A percentile compares a stretch with the other conserved stretches of the same genome.
These are phyloP conservation scores for Hyles euphorbiae DNA, from an alignment of 1,140 invertebrate species.

Conservation along the genomic window DNA sequence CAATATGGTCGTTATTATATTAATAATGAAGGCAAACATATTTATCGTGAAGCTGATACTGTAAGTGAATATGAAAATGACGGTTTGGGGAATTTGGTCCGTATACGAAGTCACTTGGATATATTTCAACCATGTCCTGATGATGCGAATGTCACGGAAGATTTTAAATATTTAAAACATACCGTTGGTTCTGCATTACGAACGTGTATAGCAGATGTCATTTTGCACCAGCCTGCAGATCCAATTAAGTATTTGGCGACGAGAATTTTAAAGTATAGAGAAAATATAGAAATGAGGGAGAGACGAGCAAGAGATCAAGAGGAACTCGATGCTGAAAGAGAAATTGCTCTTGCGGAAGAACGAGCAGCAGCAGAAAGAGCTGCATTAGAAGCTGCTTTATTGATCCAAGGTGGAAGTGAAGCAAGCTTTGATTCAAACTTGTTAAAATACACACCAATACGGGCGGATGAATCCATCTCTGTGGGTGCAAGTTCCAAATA, in stretches of 20 bases:
- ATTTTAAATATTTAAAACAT: constrained; percentile 59
- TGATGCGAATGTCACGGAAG: constrained; percentile 55
- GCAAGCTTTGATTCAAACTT: constrained; percentile 61
- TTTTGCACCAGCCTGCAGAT: constrained; percentile 56
- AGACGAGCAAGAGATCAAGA: constrained; percentile 48
- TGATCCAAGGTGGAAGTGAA: constrained; percentile 50
- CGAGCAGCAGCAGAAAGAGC: constrained; percentile 45
- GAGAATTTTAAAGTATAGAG: constrained; percentile 50
- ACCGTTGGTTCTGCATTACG: constrained; percentile 56
- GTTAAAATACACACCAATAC: constrained; percentile 43
- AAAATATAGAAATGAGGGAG: constrained; percentile 60
- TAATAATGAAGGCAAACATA: constrained; percentile 52
- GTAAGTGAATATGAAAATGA: constrained; percentile 67
- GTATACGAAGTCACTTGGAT: constrained; percentile 56
- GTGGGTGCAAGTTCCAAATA: constrained; percentile 34
- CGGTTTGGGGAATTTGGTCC: constrained; percentile 63
- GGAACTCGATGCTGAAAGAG: constrained; percentile 48
- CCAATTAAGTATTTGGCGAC: constrained; percentile 57
- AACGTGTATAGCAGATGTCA: constrained; percentile 52
- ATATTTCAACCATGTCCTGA: constrained; percentile 56
- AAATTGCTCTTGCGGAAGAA: constrained; percentile 51
- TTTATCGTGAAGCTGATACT: constrained; percentile 58
- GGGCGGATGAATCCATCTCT: constrained; percentile 30
- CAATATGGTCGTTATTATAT: constrained; percentile 62
- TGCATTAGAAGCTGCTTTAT: constrained; percentile 39